phyloP scores from a whole-genome alignment of 2,797 vertebrate species.

The Pelodytes ibericus region DNA sequence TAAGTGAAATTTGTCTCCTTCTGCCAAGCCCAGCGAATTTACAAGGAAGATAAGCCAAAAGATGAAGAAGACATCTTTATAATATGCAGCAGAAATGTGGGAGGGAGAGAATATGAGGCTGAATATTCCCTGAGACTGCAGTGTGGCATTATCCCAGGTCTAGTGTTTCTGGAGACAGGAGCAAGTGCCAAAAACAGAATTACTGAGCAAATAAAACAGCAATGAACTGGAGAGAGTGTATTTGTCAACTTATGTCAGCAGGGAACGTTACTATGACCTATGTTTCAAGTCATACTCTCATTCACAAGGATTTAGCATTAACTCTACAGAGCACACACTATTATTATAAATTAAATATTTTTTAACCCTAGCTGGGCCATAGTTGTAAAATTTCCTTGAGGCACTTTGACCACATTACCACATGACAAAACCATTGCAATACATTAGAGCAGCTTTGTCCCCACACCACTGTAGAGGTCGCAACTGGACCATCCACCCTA shows the following conservation, averaged over 20 bases:
- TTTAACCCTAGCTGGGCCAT: too few relatives aligned
- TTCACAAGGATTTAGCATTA: background rate
- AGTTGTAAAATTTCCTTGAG: too few relatives aligned
- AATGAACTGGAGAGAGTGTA: conserved; percentile 25
- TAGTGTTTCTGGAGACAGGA: conserved; percentile 49
- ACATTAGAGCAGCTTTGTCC: too few relatives aligned
- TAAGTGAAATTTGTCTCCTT: conserved; percentile 46
- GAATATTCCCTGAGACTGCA: conserved; percentile 49
- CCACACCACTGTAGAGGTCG: too few relatives aligned
- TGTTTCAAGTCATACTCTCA: background rate
- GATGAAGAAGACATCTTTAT: conserved; percentile 49
- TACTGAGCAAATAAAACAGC: conserved; percentile 42
- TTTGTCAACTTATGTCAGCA: conserved; percentile 16
- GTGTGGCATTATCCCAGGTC: conserved; percentile 44
- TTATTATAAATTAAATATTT: too few relatives aligned
- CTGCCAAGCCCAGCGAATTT: conserved; percentile 44
- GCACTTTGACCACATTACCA: too few relatives aligned
- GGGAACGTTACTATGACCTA: background rate
- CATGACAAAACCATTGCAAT: too few relatives aligned
- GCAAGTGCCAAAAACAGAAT: conserved; percentile 46
- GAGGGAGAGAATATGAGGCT: conserved; percentile 27
- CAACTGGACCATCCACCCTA: too few relatives aligned
- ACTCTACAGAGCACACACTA: background rate
- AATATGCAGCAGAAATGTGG: conserved; percentile 49
- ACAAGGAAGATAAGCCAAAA: conserved; percentile 46